Base-by-base conservation (phyloP, 2,113 vertebrate genomes). In the Boleophthalmus pectinirostris region DNA sequence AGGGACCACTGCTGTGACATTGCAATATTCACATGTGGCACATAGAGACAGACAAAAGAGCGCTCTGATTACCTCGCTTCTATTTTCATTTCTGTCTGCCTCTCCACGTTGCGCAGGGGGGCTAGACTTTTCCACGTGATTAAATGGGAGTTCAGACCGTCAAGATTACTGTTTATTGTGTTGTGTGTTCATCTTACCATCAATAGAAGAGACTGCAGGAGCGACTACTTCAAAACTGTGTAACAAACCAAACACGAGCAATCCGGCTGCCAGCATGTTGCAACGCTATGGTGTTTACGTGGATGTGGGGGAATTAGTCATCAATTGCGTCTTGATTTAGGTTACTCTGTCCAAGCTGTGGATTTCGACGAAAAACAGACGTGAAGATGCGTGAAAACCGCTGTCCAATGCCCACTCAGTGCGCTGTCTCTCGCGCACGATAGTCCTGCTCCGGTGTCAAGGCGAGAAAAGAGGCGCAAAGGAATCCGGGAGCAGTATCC, bases 201-300 rank as follows among this genome's bases (percentile, higher is more conserved):
- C 93, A 77, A 93, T 77, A 80, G 89, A 88, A 73, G 85, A 79
- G 5, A 86, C 80, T 20, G 92, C 23, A 4, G 56, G 92, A 82
- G 82, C 61, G 71, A 89, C 81, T 78, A 91, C 87, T 88, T 92
- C 89, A 81, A 88, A 91, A 89, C 85, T 92, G 91, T 93, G 82
- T 82, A 93, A 78, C 90, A 93, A 90, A 80, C 91, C 90, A 81
- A 93, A 21, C 84, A 92, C 85, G 63, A 93, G 80, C 90, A 92
- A 80, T 57, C 87, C 93, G 18, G 88, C 67, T 47, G 84, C 90
- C 88, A 92, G 51, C 84, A 82, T 74, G 87, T 81, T 88, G 89
- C 85, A 89, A 82, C 92, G 93, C 92, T 71, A 79, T 87, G 45
- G 77, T 67, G 3, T 51, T 56, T 84, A 77, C 80, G 72, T 74